Evolutionary conservation across 2,888 invertebrate species (phyloP), one percentile per base, ranked within the genome.

Genomic region (Lobophora halterata): DNA sequence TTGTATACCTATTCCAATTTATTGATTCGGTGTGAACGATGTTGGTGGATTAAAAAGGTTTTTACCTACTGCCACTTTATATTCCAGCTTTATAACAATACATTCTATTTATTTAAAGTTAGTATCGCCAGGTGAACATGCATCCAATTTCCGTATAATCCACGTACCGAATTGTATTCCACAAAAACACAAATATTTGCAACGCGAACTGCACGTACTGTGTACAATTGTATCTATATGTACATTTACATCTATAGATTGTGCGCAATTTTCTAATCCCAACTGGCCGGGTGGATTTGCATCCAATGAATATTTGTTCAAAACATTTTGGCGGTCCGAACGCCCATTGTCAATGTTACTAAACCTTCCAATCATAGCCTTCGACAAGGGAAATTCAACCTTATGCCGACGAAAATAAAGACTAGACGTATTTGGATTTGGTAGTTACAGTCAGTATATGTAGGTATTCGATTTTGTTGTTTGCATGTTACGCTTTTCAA

Each of bases 291-390:
- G 58, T 61, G 75, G 72, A 79, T 79, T 79, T 79, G 79, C 79
- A 79, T 79, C 71, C 76, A 71, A 76, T 78, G 79, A 79, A 79
- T 79, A 78, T 79, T 79, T 79, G 79, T 66, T 66, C 72, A 72
- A 79, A 79, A 78, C 78, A 77, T 79, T 79, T 77, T 70, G 72
- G 70, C 58, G 59, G 63, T 65, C 58, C 56, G 64, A 55, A 61
- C 63, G 52, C 33, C 64, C 61, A 71, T 72, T 73, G 71, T 66
- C 67, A 65, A 64, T 58, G 58, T 63, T 62, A 46, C 57, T 46
- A 46, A 53, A 55, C 65, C 34, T 58, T 40, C 34, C 56, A 52
- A 58, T 43, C 33, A 39, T 36, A 42, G 49, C 44, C 16, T 26
- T 7, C 29, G 19, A 23, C 46, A 43, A 14, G 8, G 57, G 26